phyloP scores from a whole-genome alignment of 1,140 invertebrate genomes.

The Tetragnatha versicolor region DNA sequence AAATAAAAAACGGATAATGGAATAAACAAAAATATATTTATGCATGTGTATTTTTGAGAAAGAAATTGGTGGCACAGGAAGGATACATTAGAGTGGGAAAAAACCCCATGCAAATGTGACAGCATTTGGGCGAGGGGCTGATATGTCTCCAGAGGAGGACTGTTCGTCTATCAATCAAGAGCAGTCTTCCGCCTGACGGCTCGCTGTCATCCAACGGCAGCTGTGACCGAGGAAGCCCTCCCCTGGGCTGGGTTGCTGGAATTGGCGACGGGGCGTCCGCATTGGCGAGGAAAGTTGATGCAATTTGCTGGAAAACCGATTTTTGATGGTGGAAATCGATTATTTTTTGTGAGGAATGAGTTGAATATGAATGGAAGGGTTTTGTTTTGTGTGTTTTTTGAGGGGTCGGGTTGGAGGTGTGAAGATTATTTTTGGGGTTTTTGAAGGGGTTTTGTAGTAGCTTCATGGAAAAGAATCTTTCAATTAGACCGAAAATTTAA shows the following conservation, averaged over 20 bases:
- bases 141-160: slow-evolving; percentile 21
- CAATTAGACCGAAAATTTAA: no score
- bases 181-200: slow-evolving; percentile 31
- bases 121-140: slow-evolving; percentile 3
- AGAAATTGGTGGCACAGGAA: slow-evolving; percentile 38
- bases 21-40: slow-evolving; percentile 37
- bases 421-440: no score
- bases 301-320: no score
- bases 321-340: no score
- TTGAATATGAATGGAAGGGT: no score
- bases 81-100: slow-evolving; percentile 36
- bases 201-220: slow-evolving; percentile 52
- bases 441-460: no score
- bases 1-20: neutral
- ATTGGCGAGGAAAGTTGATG: no score
- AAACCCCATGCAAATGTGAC: slow-evolving; percentile 40
- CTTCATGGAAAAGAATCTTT: no score
- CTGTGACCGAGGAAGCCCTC: slow-evolving; percentile 17
- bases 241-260: slow-evolving; percentile 3
- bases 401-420: no score
- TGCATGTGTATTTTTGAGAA: slow-evolving; percentile 29
- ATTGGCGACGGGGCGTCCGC: no score
- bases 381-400: no score
- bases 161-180: slow-evolving; percentile 51
- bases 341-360: no score